Evolutionary conservation across 2,888 invertebrate species (phyloP).

Genomic region (Alentia gelatinosa): DNA sequence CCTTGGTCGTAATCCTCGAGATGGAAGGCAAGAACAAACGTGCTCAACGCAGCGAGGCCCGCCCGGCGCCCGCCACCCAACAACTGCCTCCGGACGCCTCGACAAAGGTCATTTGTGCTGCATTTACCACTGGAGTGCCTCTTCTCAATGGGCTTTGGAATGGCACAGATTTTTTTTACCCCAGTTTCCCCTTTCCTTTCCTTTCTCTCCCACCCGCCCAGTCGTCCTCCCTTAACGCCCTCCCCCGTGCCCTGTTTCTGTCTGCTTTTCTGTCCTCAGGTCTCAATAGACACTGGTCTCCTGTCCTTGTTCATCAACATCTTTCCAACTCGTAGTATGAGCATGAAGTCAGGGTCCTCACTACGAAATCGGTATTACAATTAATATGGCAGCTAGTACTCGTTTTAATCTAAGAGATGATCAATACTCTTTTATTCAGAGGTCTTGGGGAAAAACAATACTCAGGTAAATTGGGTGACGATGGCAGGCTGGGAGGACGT

Average conservation of each 20-base stretch:
- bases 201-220: background rate
- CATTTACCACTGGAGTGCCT: slow-evolving; percentile 25
- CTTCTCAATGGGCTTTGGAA: slow-evolving; percentile 14
- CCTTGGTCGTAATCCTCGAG: background rate
- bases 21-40: slow-evolving; percentile 39
- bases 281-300: background rate
- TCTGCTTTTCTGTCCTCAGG: background rate
- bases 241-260: background rate
- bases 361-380: no score
- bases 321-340: background rate
- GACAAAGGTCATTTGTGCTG: slow-evolving; percentile 19
- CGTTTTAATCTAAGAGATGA: no score
- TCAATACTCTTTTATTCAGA: no score
- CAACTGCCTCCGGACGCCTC: background rate
- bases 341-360: no score
- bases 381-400: no score
- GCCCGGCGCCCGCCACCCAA: background rate
- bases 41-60: slow-evolving; percentile 8
- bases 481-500: no score
- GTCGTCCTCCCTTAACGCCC: background rate
- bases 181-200: background rate
- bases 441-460: no score
- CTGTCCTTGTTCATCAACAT: background rate
- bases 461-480: no score
- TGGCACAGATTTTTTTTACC: background rate